These are phyloP conservation scores for Melinaea marsaeus DNA, from an alignment of 2,888 invertebrate genomes.

Conservation along the genomic window DNA sequence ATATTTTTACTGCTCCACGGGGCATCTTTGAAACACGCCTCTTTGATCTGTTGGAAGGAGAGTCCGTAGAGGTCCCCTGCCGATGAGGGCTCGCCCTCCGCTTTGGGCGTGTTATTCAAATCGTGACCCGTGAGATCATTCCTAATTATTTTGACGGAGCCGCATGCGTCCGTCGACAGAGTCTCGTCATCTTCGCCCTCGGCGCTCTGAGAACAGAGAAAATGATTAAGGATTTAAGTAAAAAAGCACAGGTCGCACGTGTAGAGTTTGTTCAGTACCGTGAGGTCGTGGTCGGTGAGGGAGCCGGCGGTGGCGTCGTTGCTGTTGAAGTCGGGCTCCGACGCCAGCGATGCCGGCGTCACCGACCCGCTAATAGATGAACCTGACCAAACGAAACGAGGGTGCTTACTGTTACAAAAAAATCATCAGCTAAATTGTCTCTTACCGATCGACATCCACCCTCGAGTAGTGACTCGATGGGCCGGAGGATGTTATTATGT, in stretches of 20 bases:
- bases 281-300: conserved; percentile 77
- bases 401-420: background rate
- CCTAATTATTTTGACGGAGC: conserved; percentile 55
- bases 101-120: conserved; percentile 33
- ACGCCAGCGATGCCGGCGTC: conserved; percentile 82
- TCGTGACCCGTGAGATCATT: conserved; percentile 60
- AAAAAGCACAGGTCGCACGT: no score
- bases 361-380: conserved; percentile 80
- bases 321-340: conserved; percentile 81
- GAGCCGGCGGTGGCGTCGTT: conserved; percentile 83
- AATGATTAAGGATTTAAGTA: background rate
- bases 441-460: background rate
- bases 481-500: no score
- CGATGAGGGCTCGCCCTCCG: conserved; percentile 47
- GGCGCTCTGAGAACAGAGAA: conserved; percentile 50
- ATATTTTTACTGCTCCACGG: conserved; percentile 69
- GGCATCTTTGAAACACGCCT: conserved; percentile 62
- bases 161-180: conserved; percentile 71
- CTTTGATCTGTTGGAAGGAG: conserved; percentile 60
- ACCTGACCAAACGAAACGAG: conserved; percentile 46
- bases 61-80: conserved; percentile 58
- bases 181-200: conserved; percentile 80
- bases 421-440: background rate
- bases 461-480: no score
- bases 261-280: conserved; percentile 48